Evolutionary conservation across 2,888 invertebrate species (phyloP), one percentile per base, ranked within the genome.

Genomic region (Glomeris marginata): DNA sequence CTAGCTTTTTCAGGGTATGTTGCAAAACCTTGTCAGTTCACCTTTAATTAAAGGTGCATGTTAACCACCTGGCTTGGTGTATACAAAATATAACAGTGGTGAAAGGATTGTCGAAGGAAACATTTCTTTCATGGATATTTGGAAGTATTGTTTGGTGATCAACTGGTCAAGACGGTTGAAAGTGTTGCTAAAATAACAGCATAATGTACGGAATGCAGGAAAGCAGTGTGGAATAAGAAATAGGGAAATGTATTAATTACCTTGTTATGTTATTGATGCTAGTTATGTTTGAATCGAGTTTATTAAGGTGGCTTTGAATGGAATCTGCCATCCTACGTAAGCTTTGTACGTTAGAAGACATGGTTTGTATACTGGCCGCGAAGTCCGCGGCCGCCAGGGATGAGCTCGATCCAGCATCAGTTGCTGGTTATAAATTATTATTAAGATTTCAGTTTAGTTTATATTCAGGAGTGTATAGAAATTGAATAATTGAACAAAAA

Each of bases 81-180:
- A 38, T 38, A 2, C 38, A 38, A 38, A 15, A 38, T 16, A 38
- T 8, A 10, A 38, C 10, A 10, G 18, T 10, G 8, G 28, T 3
- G 28, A 28, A 5, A 28, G 28, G 28, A 28, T 3, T 28, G 28
- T 28, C 28, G 3, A 8, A 28, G 28, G 28, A 28, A 28, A 28
- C 22, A 48, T 44, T n/a, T 47, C 47, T 37, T 51, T 41, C 21
- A 66, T 35, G 2, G 59, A 57, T 20, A 57, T 57, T n/a, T 61
- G 62, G 28, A 66, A 57, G 52, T 63, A 61, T 49, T 63, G 61
- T 48, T 65, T 66, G 4, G 63, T 63, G n/a, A 63, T 59, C 18
- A 64, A 51, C 28, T 63, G 50, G 11, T 41, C 40, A 18, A 21
- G 15, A 13, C 41, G 13, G 16, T 13, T 10, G 2, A 6, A 13